Conservation (phyloP, 2,113 vertebrate genomes). For the Callionymus lyra region DNA sequence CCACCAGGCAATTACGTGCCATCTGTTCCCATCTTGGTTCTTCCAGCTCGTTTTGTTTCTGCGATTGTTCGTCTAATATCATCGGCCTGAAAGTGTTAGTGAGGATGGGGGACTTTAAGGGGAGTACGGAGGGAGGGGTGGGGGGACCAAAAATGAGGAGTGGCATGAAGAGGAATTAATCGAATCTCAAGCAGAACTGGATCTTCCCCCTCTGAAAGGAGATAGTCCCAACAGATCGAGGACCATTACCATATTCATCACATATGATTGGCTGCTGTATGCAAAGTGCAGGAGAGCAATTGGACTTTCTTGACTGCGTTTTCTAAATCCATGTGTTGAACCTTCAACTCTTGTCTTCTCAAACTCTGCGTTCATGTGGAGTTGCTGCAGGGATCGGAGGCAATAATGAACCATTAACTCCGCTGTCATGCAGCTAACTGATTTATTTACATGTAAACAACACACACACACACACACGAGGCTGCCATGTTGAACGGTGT, state of each 20-base stretch:
- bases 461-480: constrained; percentile 12
- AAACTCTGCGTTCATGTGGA: constrained; percentile 55
- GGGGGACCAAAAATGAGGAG: constrained; percentile 62
- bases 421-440: constrained; percentile 24
- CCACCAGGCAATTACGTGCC: constrained; percentile 74
- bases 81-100: constrained; percentile 67
- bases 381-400: constrained; percentile 11
- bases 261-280: constrained; percentile 54
- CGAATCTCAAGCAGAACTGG: constrained; percentile 61
- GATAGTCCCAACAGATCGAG: constrained; percentile 58
- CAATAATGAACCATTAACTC: constrained; percentile 55
- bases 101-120: constrained; percentile 28
- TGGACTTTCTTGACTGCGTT: constrained; percentile 48
- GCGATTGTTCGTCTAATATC: constrained; percentile 75
- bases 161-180: constrained; percentile 69
- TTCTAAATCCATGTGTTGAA: constrained; percentile 26
- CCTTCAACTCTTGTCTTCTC: constrained; percentile 30
- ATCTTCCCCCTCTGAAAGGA: constrained; percentile 58
- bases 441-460: constrained; percentile 24
- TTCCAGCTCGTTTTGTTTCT: constrained; percentile 77
- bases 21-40: constrained; percentile 75
- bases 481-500: constrained; percentile 49
- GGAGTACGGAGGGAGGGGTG: constrained; percentile 11
- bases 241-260: constrained; percentile 67
- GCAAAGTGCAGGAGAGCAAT: constrained; percentile 50